These are phyloP conservation scores for Agelastica alni DNA, from an alignment of 2,888 invertebrate species.

Conservation along the genomic window DNA sequence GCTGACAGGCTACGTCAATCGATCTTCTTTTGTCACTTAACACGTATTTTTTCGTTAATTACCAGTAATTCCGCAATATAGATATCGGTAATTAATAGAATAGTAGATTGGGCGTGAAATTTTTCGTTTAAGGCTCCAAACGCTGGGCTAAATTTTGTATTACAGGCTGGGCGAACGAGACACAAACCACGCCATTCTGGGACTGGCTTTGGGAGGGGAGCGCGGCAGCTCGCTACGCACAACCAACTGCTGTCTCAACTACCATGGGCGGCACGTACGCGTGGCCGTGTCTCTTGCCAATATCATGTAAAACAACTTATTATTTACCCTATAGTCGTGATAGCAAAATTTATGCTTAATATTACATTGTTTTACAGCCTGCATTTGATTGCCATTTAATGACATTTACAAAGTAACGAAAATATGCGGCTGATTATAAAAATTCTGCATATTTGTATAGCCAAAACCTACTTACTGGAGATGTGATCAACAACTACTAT, in stretches of 20 bases:
- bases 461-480: too few species aligned
- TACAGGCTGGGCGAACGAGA: slow-evolving; percentile 57
- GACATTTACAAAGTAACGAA: too few species aligned
- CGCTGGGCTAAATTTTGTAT: slow-evolving; percentile 39
- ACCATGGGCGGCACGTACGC: slow-evolving; percentile 39
- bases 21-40: slow-evolving; percentile 30
- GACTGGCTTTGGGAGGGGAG: slow-evolving; percentile 49
- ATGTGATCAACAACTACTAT: too few species aligned
- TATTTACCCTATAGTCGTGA: too few species aligned
- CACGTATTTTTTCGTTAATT: slow-evolving; percentile 23
- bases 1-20: slow-evolving; percentile 36
- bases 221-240: slow-evolving; percentile 37
- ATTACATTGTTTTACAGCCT: too few species aligned
- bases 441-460: too few species aligned
- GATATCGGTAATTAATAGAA: slow-evolving; percentile 35
- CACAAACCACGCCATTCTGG: slow-evolving; percentile 57
- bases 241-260: slow-evolving; percentile 35
- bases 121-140: slow-evolving; percentile 39
- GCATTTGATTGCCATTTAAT: too few species aligned
- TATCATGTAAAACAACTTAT: too few species aligned
- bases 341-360: too few species aligned
- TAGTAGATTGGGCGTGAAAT: slow-evolving; percentile 38
- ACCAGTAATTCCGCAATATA: slow-evolving; percentile 22
- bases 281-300: too few species aligned
- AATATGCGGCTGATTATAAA: too few species aligned